Conservation (phyloP, 2,797 vertebrate genomes). For the Smutsia temminckii region DNA sequence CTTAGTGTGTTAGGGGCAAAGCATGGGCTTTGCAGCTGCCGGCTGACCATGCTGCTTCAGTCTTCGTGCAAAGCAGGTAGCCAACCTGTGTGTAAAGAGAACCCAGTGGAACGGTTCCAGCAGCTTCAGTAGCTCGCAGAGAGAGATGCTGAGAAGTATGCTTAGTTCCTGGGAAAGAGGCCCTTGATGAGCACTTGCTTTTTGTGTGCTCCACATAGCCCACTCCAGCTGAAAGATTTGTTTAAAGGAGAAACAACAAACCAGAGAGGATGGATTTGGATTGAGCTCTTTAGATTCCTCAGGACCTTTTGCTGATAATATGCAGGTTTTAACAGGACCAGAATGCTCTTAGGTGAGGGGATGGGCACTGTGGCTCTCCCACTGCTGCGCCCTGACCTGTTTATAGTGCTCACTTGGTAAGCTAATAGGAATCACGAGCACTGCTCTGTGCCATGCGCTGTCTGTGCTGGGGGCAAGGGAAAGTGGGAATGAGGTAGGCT, state of each 20-base stretch:
- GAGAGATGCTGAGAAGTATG: not conserved
- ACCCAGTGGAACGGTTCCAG: accelerated
- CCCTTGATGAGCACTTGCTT: not conserved
- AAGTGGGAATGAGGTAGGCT: not conserved
- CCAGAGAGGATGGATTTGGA: not conserved
- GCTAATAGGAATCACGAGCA: not conserved
- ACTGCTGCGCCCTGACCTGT: not conserved
- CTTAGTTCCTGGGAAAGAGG: not conserved
- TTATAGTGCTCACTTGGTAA: too few species aligned
- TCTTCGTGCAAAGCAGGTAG: not conserved
- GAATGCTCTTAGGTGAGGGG: not conserved
- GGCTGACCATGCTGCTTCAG: not conserved
- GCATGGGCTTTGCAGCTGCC: not conserved
- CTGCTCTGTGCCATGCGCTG: accelerated
- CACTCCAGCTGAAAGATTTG: not conserved
- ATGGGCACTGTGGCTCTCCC: not conserved
- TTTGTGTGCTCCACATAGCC: not conserved
- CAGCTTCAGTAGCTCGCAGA: too few species aligned
- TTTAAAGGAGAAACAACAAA: not conserved
- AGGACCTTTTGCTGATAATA: not conserved
- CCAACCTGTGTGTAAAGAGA: not conserved
- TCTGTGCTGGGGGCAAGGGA: not conserved
- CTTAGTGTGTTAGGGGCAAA: not conserved
- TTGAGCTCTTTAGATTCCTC: not conserved
- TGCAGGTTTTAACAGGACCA: not conserved